Evolutionary conservation across 2,113 vertebrate genomes (phyloP), one percentile per base, ranked within the genome.

Genomic region (Tamias sibiricus): DNA sequence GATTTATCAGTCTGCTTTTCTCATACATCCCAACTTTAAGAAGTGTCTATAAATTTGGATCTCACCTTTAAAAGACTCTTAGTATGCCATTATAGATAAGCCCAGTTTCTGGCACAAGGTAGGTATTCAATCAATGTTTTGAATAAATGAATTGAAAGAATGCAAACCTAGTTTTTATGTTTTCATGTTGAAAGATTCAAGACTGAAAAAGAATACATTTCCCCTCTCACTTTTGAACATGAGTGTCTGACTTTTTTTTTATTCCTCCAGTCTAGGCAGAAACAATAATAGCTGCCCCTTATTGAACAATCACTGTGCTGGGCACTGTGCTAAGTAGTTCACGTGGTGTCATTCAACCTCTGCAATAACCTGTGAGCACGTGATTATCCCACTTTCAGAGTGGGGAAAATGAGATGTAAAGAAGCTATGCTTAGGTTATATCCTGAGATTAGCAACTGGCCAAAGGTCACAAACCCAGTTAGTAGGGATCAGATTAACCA

Each of bases 1-100:
- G 87, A 96, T 97, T 95, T 71, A 97, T 93, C 62, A 26, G 79
- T 81, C 24, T 40, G 40, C 17, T 95, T 28, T 66, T 93, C 69
- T 93, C 47, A 49, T 52, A 87, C 32, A 69, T 40, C 66, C n/a
- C 24, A 54, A 77, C 74, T 83, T 93, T 54, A 75, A 86, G 83
- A 69, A 49, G 32, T 42, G 81, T 77, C 79, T 87, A 42, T 86
- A 91, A 69, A 86, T 88, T 81, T 87, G 47, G 47, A 26, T 69
- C 30, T 35, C 12, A 69, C 37, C 75, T 82, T 94, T 75, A 86
- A 83, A 84, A 87, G 87, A 71, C 37, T 87, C 62, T 52, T 35
- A 24, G 11, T 74, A 20, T 80, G 28, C 77, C 37, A 42, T 30
- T 54, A 52, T 79, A 79, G 47, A 79, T 86, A 59, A 77, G 75